Conservation (phyloP, 2,113 vertebrate genomes). For the Corynorhinus townsendii region DNA sequence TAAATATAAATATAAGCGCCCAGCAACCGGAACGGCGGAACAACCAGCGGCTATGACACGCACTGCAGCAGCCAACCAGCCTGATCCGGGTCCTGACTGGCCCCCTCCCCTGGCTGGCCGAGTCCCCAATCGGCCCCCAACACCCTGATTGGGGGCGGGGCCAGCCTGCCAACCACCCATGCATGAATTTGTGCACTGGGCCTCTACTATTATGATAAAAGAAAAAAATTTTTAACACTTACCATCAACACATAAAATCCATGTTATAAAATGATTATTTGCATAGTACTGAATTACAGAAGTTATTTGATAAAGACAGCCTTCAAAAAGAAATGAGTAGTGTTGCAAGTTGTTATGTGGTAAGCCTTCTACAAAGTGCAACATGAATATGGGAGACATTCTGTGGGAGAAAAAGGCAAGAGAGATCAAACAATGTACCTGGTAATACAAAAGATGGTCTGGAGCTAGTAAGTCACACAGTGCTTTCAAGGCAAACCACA, state of each 20-base stretch:
- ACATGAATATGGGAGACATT: slow-evolving; percentile 84
- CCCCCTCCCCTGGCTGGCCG: too few species aligned
- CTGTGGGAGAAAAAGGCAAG: slow-evolving; percentile 75
- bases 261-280: slow-evolving; percentile 89
- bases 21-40: too few species aligned
- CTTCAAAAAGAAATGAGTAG: slow-evolving; percentile 86
- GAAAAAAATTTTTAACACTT: slow-evolving; percentile 61
- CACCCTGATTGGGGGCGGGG: too few species aligned
- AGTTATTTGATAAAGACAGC: slow-evolving; percentile 81
- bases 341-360: slow-evolving; percentile 81
- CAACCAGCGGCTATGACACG: too few species aligned
- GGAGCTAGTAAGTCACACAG: background rate
- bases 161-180: too few species aligned
- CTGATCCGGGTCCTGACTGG: too few species aligned
- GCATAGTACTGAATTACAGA: slow-evolving; percentile 86
- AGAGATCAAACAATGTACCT: background rate
- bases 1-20: too few species aligned
- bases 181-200: too few species aligned
- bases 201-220: background rate
- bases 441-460: slow-evolving; percentile 31
- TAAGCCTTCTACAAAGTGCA: slow-evolving; percentile 94
- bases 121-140: too few species aligned
- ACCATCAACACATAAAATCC: slow-evolving; percentile 88
- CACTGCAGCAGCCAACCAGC: too few species aligned
- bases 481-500: background rate